Evolutionary conservation across 2,113 vertebrate species (phyloP).

Genomic region (Oreochromis niloticus): DNA sequence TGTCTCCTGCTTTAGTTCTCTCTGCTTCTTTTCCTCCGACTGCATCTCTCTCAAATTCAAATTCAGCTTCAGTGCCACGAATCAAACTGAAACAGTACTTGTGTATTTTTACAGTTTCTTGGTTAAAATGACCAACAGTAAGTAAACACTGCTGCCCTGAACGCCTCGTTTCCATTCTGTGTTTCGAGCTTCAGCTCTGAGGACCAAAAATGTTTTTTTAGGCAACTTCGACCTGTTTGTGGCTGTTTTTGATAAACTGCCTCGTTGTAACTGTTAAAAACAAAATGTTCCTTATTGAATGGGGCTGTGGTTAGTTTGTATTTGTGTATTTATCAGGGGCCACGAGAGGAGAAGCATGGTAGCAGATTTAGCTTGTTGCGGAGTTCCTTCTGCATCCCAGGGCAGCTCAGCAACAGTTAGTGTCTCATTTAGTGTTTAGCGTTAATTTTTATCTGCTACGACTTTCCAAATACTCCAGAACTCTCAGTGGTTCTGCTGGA

Average conservation of each 20-base stretch:
- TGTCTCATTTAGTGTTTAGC: background rate
- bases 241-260: background rate
- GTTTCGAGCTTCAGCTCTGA: background rate
- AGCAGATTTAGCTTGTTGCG: background rate
- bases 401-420: background rate
- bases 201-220: background rate
- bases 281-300: background rate
- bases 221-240: background rate
- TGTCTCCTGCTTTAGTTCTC: background rate
- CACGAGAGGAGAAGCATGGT: background rate
- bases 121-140: background rate
- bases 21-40: background rate
- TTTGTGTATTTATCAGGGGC: background rate
- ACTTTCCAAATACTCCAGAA: background rate
- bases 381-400: background rate
- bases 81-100: background rate
- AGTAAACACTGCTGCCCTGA: background rate
- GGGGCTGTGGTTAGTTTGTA: background rate
- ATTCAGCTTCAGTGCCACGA: background rate
- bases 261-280: background rate
- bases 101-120: background rate
- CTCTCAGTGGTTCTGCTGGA: background rate
- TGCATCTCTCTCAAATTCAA: background rate
- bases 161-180: background rate
- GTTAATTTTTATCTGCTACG: background rate